Evolutionary conservation across 2,888 invertebrate genomes (phyloP).

Genomic region (Eudasyphora cyanicolor): DNA sequence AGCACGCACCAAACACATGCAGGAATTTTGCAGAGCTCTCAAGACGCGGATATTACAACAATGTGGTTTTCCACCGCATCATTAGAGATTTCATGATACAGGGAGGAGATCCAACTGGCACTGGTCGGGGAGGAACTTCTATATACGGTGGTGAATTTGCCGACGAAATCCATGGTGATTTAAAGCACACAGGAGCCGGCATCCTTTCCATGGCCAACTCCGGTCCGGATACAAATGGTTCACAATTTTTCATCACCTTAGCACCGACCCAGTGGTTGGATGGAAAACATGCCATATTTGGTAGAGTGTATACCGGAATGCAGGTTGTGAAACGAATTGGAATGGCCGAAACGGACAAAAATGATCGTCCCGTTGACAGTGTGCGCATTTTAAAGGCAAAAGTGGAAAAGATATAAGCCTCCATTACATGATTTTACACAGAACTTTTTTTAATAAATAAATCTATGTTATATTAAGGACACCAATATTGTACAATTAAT

Average conservation of each 20-base stretch:
- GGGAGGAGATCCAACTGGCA: conserved; percentile 98
- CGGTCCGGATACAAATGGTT: conserved; percentile 97
- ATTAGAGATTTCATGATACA: conserved; percentile 97
- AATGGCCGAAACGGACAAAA: conserved; percentile 94
- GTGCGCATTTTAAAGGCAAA: conserved; percentile 87
- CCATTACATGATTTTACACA: conserved; percentile 1
- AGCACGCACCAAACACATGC: conserved; percentile 98
- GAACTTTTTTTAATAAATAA: neutral
- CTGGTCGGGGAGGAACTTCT: conserved; percentile 96
- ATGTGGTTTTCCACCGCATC: conserved; percentile 96
- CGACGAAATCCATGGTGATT: conserved; percentile 95
- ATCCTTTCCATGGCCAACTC: conserved; percentile 99
- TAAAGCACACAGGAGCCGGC: conserved; percentile 97
- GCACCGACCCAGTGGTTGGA: conserved; percentile 99
- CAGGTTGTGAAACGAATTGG: conserved; percentile 95
- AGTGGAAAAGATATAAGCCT: conserved; percentile 77
- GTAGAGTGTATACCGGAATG: conserved; percentile 93
- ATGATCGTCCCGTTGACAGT: conserved; percentile 94
- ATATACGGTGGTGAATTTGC: conserved; percentile 97
- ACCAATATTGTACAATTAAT: neutral
- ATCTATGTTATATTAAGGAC: conserved; percentile 3
- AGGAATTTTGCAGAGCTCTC: conserved; percentile 97
- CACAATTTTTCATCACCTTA: conserved; percentile 98
- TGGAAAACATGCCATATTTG: conserved; percentile 98
- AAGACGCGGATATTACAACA: conserved; percentile 96